These are phyloP conservation scores for Microplitis mediator DNA, from an alignment of 1,140 invertebrate species.

Conservation along the genomic window DNA sequence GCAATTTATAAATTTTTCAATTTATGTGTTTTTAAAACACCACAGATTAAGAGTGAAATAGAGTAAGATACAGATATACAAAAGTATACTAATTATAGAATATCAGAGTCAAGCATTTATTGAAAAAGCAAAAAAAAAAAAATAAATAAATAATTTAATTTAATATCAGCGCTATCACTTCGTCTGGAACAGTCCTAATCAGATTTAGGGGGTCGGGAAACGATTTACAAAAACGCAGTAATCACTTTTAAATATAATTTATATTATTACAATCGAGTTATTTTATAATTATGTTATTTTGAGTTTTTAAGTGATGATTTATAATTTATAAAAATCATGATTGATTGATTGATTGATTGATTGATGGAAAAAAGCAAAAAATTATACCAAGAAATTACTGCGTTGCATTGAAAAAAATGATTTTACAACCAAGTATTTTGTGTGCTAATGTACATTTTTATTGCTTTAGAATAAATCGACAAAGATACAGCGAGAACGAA, in stretches of 20 bases:
- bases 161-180: conserved; percentile 51
- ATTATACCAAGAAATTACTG: conserved; percentile 46
- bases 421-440: conserved; percentile 53
- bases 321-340: no score
- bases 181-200: conserved; percentile 64
- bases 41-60: not conserved
- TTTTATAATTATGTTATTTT: not conserved
- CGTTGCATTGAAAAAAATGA: conserved; percentile 46
- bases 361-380: not conserved
- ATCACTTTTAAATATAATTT: conserved; percentile 35
- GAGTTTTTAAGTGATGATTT: not conserved
- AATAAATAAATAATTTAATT: conserved; percentile 23
- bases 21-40: conserved; percentile 14
- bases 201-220: conserved; percentile 52
- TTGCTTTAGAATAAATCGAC: conserved; percentile 59
- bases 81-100: not conserved
- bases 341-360: no score
- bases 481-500: conserved; percentile 53
- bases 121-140: not conserved
- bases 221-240: conserved; percentile 52
- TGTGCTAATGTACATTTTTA: conserved; percentile 62
- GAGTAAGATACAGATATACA: not conserved
- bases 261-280: no score
- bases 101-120: not conserved
- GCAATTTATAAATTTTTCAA: conserved; percentile 22